Evolutionary conservation across 23 tunicate genomes (phyloP), one percentile per base, ranked within the genome.

Genomic region (Styela clava): DNA sequence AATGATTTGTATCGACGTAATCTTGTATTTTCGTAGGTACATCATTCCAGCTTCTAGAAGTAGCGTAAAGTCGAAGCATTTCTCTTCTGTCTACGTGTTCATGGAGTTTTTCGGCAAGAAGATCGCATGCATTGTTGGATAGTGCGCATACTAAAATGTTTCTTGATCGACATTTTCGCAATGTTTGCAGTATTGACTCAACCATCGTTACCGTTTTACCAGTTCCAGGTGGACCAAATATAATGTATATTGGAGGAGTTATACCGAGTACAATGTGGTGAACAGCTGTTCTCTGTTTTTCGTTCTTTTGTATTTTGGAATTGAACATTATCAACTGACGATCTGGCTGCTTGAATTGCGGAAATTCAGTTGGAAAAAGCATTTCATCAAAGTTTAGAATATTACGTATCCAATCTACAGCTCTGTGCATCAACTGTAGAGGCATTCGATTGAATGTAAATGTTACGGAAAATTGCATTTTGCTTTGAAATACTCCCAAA

Each of bases 221-320:
- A 16, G 98, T 94, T 30, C 98, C 98, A 22, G 98, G 94, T 1
- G 98, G 98, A 2, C 98, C 98, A 70, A 79, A 94, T 29, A 94
- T 88, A 29, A 94, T 85, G 71, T 90, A 90, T 16, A 71, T 71
- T 5, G 80, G 80, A 52, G 65, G 44, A 20, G 73, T 63, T 31
- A 34, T 79, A 2, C 89, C 89, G 35, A 22, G 61, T 2, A 71
- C 84, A 24, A 86, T 86, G 3, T 70, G 19, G 1, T 85, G 29
- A 24, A 85, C 83, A 3, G 88, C 88, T 27, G 62, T 35, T 24
- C 25, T 27, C 31, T 85, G 88, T 34, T 85, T 56, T 21, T 61
- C 67, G 32, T 85, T 85, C 31, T 31, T 16, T 31, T 79, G 78
- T 31, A 76, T 76, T 19, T 71, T 34, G 32, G 3, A 34, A 26